phyloP scores from a whole-genome alignment of 2,888 invertebrate genomes.

The Caenorhabditis virilis region DNA sequence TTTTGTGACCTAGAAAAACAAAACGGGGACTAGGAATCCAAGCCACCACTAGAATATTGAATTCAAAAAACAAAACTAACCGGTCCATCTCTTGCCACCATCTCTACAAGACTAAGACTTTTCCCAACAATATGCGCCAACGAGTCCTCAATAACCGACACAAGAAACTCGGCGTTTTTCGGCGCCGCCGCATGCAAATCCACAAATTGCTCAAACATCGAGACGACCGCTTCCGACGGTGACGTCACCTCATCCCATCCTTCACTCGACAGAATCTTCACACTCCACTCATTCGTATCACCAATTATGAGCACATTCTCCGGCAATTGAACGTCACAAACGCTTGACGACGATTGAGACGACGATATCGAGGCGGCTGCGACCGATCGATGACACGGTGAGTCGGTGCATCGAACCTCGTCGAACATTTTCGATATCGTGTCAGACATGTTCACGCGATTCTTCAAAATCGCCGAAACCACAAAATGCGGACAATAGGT shows the following conservation, averaged over 20 bases:
- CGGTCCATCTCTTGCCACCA: slow-evolving; percentile 35
- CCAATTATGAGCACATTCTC: slow-evolving; percentile 49
- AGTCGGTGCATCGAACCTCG: slow-evolving; percentile 33
- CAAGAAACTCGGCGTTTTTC: slow-evolving; percentile 39
- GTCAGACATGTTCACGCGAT: slow-evolving; percentile 27
- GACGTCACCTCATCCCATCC: slow-evolving; percentile 47
- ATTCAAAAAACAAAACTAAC: not conserved
- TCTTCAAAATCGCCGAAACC: slow-evolving; percentile 52
- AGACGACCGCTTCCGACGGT: slow-evolving; percentile 59
- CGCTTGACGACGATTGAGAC: slow-evolving; percentile 18
- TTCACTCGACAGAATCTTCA: slow-evolving; percentile 44
- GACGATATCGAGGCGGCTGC: slow-evolving; percentile 13
- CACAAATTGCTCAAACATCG: slow-evolving; percentile 63
- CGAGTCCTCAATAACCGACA: slow-evolving; percentile 65
- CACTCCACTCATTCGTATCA: slow-evolving; percentile 36
- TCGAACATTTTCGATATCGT: slow-evolving; percentile 42
- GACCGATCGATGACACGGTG: slow-evolving; percentile 28
- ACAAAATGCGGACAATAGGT: slow-evolving; percentile 61
- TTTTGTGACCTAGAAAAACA: no score
- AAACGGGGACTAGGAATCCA: no score
- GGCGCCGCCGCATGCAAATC: slow-evolving; percentile 47
- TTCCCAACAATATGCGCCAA: slow-evolving; percentile 59
- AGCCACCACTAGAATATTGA: not conserved
- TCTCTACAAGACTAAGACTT: slow-evolving; percentile 54
- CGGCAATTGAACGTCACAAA: slow-evolving; percentile 16